Evolutionary conservation across 2,888 invertebrate species (phyloP).

Genomic region (Xanthorhoe spadicearia): DNA sequence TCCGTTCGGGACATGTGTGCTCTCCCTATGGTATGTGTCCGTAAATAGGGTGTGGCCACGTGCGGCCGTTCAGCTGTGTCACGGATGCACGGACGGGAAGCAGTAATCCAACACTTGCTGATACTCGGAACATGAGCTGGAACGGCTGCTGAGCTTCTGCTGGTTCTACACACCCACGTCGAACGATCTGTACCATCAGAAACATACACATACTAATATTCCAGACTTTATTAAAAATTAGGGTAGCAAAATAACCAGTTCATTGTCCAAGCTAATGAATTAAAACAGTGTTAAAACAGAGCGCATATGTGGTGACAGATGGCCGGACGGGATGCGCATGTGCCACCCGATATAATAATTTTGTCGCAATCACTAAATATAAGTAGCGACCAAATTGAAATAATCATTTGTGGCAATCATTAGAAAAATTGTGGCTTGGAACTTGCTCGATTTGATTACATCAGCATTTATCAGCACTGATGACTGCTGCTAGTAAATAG

Average conservation of each 20-base stretch:
- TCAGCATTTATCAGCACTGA: conserved; percentile 45
- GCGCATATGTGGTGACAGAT: conserved; percentile 82
- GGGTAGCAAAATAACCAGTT: conserved; percentile 64
- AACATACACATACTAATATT: conserved; percentile 4
- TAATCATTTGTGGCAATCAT: conserved; percentile 52
- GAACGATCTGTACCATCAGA: conserved; percentile 7
- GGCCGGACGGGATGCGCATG: conserved; percentile 78
- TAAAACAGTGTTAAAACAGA: conserved; percentile 77
- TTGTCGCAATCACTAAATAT: conserved; percentile 73
- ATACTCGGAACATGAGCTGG: conserved; percentile 66
- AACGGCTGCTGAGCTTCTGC: conserved; percentile 53
- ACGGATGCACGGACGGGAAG: conserved; percentile 82
- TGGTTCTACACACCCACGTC: neutral
- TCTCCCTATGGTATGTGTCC: conserved; percentile 81
- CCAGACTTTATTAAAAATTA: conserved; percentile 46
- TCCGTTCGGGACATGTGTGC: conserved; percentile 83
- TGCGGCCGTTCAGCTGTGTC: conserved; percentile 83
- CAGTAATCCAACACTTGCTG: conserved; percentile 80
- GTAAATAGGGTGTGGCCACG: conserved; percentile 85
- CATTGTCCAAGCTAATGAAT: conserved; percentile 79
- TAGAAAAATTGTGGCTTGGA: conserved; percentile 44
- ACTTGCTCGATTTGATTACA: conserved; percentile 41
- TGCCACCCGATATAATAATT: conserved; percentile 69
- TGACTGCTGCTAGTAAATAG: conserved; percentile 45
- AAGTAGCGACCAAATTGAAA: conserved; percentile 52